Conservation (phyloP, 2,113 vertebrate genomes). For the Gopherus evgoodei region DNA sequence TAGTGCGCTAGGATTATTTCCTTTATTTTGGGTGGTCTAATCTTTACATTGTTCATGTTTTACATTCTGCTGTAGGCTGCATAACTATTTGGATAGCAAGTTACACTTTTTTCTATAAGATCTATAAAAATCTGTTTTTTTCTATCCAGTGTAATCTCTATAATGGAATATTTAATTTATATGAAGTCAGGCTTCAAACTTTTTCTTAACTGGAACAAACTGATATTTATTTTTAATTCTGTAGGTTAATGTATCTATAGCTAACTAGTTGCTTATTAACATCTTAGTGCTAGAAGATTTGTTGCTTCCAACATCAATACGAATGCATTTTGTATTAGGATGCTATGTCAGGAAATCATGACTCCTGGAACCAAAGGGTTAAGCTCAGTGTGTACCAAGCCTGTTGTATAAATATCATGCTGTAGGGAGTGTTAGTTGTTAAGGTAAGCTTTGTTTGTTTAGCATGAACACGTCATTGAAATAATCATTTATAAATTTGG, state of each 20-base stretch:
- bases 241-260: not conserved
- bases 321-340: slow-evolving; percentile 11
- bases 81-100: not conserved
- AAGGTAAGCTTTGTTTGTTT: slow-evolving; percentile 69
- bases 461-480: slow-evolving; percentile 55
- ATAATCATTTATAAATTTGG: slow-evolving; percentile 61
- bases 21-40: slow-evolving; percentile 34
- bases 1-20: slow-evolving; percentile 35
- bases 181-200: not conserved
- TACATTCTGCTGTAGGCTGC: not conserved
- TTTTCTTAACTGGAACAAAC: not conserved
- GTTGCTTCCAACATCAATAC: slow-evolving; percentile 28
- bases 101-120: not conserved
- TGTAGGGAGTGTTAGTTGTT: slow-evolving; percentile 57
- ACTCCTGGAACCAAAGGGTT: slow-evolving; percentile 71
- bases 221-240: not conserved
- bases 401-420: slow-evolving; percentile 69
- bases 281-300: not conserved
- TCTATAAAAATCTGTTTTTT: not conserved
- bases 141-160: not conserved
- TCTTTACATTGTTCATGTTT: not conserved
- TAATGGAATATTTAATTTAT: slow-evolving; percentile 18
- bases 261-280: slow-evolving; percentile 16
- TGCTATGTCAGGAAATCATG: slow-evolving; percentile 59
- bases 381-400: slow-evolving; percentile 65